These are phyloP conservation scores for Tetropium fuscum DNA, from an alignment of 2,888 invertebrate species.

Conservation along the genomic window DNA sequence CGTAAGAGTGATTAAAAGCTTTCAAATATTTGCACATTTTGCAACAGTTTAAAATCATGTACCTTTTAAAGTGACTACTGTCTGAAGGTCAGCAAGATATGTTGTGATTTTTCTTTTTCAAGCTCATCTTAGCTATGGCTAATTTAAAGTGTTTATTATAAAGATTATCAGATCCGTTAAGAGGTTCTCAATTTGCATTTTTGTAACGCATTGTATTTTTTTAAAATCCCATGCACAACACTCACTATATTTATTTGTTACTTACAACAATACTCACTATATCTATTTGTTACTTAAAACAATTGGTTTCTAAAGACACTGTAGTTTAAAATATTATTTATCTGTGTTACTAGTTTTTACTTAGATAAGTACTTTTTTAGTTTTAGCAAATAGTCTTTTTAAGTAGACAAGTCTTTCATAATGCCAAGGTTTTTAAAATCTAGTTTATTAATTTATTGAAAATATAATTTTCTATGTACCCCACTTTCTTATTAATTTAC, in stretches of 20 bases:
- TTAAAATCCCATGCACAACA: background rate
- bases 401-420: background rate
- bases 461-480: too few species aligned
- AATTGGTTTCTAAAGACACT: constrained; percentile 6
- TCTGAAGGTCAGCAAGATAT: too few species aligned
- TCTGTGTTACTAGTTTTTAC: constrained; percentile 29
- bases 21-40: too few species aligned
- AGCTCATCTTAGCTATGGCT: constrained; percentile 11
- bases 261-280: background rate
- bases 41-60: too few species aligned
- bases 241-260: background rate
- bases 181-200: background rate
- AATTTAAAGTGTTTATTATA: background rate
- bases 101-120: constrained; percentile 22
- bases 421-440: background rate
- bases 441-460: too few species aligned
- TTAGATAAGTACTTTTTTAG: constrained; percentile 6
- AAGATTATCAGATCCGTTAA: background rate
- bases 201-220: background rate
- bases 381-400: constrained; percentile 1
- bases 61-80: too few species aligned
- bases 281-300: too few species aligned
- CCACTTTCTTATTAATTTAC: too few species aligned
- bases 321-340: constrained; percentile 18
- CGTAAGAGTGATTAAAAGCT: too few species aligned